Conservation (phyloP, 2,113 vertebrate species). For the Apodemus sylvaticus region DNA sequence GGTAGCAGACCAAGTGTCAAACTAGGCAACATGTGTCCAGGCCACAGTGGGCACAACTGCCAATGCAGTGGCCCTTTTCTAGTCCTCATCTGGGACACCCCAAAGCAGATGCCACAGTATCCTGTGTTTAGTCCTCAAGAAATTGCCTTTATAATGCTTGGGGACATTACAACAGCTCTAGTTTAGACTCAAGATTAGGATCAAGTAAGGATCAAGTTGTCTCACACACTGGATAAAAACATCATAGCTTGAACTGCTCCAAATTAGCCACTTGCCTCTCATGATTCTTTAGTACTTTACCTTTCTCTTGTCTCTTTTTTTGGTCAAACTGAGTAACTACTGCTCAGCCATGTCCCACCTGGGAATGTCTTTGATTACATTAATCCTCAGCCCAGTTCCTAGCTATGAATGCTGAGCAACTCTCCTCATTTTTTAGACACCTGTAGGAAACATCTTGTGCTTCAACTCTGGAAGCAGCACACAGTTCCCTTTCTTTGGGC, state of each 20-base stretch:
- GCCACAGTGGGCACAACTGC: too few species aligned
- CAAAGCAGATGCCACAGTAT: background rate
- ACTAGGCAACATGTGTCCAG: background rate
- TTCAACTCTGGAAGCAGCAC: background rate
- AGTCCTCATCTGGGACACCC: background rate
- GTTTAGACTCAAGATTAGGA: background rate
- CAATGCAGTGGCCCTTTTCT: background rate
- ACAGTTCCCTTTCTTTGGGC: background rate
- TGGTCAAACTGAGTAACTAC: background rate
- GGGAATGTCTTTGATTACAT: background rate
- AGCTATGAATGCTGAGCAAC: background rate
- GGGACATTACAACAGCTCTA: background rate
- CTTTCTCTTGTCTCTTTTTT: too few species aligned
- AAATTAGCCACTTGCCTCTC: background rate
- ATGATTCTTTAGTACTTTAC: background rate
- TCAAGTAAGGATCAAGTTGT: background rate
- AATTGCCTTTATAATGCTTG: background rate
- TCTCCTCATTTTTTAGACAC: background rate
- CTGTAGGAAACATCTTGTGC: background rate
- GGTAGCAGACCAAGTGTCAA: background rate
- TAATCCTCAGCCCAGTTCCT: background rate
- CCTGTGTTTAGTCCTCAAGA: background rate
- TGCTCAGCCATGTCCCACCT: background rate
- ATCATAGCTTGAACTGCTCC: background rate
- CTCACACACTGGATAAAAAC: background rate